Base-by-base conservation (phyloP, 1,140 invertebrate genomes). In the Melipona quadrifasciata region DNA sequence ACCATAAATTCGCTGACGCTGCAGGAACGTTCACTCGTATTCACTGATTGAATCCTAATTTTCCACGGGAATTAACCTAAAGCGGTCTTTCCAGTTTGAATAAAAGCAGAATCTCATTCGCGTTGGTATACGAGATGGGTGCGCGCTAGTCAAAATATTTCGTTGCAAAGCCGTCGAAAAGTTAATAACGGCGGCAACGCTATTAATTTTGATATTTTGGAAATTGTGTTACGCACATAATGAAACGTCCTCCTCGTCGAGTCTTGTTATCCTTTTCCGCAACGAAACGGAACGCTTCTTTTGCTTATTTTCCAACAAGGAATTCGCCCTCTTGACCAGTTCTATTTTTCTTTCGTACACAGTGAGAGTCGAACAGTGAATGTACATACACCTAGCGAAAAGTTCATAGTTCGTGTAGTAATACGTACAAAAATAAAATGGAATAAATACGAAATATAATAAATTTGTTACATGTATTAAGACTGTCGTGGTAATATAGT, bases 1-100 rank as follows among this genome's bases (percentile, higher is more conserved):
- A 77, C 58, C 74, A 64, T 65, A 65, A 65, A 61, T 77, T 75
- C 24, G 2, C 24, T 58, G 3, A 1, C 11, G 12, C 19, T 34
- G 74, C 64, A 64, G 64, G 74, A 77, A 64, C 74, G 16, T 27
- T n/a, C 31, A 24, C 12, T 19, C 34, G 21, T 24, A 64, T 31
- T 27, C 53, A 14, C 31, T n/a, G 39, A 47, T 75, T 58, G 73
- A 74, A 74, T 27, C 17, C 27, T 74, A 74, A 74, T 74, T 74
- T 55, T 12, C 27, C 51, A 14, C 34, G 24, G 19, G 47, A 27
- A 77, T 77, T 77, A 77, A 64, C 24, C 34, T 14, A 55, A n/a
- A 19, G 4, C 21, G 31, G 21, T n/a, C 17, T 27, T 27, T 51
- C 5, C 39, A n/a, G 12, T 27, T 4, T 8, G 31, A 17, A 27